Evolutionary conservation across 2,888 invertebrate genomes (phyloP).

Genomic region (Leistus spinibarbis): DNA sequence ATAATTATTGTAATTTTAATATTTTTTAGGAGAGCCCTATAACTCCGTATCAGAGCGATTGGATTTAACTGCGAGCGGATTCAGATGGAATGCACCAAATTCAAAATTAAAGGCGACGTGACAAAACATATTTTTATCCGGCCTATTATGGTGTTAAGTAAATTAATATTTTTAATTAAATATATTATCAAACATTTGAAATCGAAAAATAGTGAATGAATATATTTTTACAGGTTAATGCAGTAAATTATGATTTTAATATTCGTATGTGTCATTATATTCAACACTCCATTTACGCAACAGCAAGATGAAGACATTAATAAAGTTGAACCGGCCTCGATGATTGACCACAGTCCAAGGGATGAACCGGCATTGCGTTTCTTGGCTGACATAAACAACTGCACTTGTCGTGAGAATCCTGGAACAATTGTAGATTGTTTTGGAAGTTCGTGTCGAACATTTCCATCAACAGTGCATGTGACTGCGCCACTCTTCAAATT

Average conservation of each 20-base stretch:
- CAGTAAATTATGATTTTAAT: neutral
- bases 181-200: too few relatives aligned
- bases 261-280: neutral
- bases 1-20: too few relatives aligned
- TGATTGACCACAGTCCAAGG: neutral
- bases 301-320: slow-evolving; percentile 3
- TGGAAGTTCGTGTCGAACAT: slow-evolving; percentile 60
- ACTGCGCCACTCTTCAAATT: slow-evolving; percentile 57
- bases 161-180: too few relatives aligned
- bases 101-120: too few relatives aligned
- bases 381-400: slow-evolving; percentile 55
- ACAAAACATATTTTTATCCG: too few relatives aligned
- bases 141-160: too few relatives aligned
- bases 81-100: too few relatives aligned
- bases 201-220: too few relatives aligned
- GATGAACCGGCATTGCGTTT: neutral
- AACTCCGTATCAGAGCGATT: too few relatives aligned
- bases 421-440: slow-evolving; percentile 59
- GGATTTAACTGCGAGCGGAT: too few relatives aligned
- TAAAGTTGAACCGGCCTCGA: neutral
- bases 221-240: too few relatives aligned
- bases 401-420: slow-evolving; percentile 59
- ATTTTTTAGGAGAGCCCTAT: too few relatives aligned
- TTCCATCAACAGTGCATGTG: slow-evolving; percentile 60
- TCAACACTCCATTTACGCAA: neutral